Evolutionary conservation across 23 tunicate genomes (phyloP).

Genomic region (Aplidium turbinatum): DNA sequence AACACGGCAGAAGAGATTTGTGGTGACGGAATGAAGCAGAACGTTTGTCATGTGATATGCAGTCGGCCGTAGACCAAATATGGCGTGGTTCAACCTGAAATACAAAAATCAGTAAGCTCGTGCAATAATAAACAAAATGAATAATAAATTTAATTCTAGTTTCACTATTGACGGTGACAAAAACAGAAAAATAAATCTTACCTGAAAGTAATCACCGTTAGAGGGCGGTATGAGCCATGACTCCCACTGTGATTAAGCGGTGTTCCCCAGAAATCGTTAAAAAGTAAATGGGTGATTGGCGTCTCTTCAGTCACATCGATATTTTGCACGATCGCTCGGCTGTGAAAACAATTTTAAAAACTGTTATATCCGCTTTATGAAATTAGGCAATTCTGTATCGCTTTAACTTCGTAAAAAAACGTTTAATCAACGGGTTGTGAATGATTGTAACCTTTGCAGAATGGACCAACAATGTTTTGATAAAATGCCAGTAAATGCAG

Average conservation of each 20-base stretch:
- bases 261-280: conserved; percentile 84
- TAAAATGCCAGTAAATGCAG: too few species aligned
- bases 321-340: conserved; percentile 84
- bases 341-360: conserved; percentile 33
- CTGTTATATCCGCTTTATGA: too few species aligned
- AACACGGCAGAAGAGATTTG: conserved; percentile 62
- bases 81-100: conserved; percentile 48
- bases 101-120: background rate
- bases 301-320: conserved; percentile 39
- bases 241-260: conserved; percentile 81
- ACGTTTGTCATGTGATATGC: conserved; percentile 79
- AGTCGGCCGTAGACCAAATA: conserved; percentile 53
- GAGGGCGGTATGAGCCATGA: conserved; percentile 83
- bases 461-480: too few species aligned
- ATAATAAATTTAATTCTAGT: background rate
- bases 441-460: too few species aligned
- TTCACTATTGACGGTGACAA: too few species aligned
- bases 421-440: too few species aligned
- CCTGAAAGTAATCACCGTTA: conserved; percentile 81
- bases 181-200: conserved; percentile 14
- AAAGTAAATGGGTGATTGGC: conserved; percentile 29
- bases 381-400: too few species aligned
- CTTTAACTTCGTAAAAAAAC: too few species aligned
- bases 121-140: background rate
- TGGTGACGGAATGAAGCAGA: conserved; percentile 66